Base-by-base conservation (phyloP, 2,797 vertebrate species). In the Labroides dimidiatus region DNA sequence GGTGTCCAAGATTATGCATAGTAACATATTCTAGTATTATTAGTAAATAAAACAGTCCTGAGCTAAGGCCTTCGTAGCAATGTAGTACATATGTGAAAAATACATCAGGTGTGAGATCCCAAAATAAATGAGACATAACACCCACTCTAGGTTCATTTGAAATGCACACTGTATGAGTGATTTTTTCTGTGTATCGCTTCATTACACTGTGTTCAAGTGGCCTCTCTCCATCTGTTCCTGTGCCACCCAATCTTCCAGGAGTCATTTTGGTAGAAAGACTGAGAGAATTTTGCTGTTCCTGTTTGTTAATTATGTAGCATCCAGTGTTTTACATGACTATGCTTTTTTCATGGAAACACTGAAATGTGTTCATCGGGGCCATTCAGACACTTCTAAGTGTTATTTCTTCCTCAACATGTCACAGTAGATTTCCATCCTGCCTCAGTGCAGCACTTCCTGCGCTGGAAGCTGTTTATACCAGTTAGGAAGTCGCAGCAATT, bases 281-380 rank as follows among this genome's bases (percentile, higher is more conserved):
- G 72, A 77, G 79, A 74, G 73, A 88, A 85, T 72, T 88, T 88
- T 87, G 39, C 81, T 58, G 69, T 27, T 66, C 73, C 72, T 71
- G 77, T 86, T 84, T 74, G 84, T 92, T 92, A 89, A 91, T 91
- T 91, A 91, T 91, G 83, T 82, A 89, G 79, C 81, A 90, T 82
- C 69, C 68, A 75, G 81, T 75, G 45, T 77, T 81, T 75, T 78
- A 72, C 75, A 56, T 62, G 66, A 75, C 56, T 85, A 83, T 77
- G 53, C 60, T 79, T 78, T 78, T 73, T 89, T 64, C 61, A 72
- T 21, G 62, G 63, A 74, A 72, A 82, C 85, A 79, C 51, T 78
- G 27, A 89, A 87, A 89, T 75, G 68, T 83, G 76, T 85, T 89
- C 85, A 85, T 57, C 52, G 76, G 76, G 80, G 70, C 84, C 75